Evolutionary conservation across 2,888 invertebrate species (phyloP).

Genomic region (Sclerodermus sp.): DNA sequence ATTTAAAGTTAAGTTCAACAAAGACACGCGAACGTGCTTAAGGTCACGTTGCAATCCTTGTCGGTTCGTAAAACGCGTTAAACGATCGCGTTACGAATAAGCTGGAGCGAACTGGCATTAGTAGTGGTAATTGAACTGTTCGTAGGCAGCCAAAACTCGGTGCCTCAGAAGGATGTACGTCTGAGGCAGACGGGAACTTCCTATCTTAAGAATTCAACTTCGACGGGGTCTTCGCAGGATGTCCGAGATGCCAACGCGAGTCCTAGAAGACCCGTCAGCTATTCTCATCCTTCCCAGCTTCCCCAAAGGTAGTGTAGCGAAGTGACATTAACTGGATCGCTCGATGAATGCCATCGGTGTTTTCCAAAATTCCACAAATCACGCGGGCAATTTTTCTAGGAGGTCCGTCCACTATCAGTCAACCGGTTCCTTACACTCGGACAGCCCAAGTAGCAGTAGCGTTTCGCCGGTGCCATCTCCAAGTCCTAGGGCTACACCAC

Average conservation of each 20-base stretch:
- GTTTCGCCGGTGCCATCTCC: conserved; percentile 82
- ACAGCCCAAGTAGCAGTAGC: conserved; percentile 80
- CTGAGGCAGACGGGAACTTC: conserved; percentile 58
- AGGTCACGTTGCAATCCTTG: no score
- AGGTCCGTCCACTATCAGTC: conserved; percentile 82
- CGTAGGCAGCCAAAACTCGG: conserved; percentile 39
- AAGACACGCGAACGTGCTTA: no score
- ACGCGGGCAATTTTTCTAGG: conserved; percentile 56
- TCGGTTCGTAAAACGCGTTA: no score
- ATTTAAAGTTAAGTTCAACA: no score
- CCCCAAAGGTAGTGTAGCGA: conserved; percentile 55
- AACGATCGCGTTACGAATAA: no score
- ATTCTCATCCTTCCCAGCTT: conserved; percentile 51
- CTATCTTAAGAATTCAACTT: conserved; percentile 40
- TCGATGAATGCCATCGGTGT: no score
- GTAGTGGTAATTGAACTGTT: no score
- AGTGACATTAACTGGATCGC: no score
- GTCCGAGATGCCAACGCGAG: conserved; percentile 43
- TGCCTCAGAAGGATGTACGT: conserved; percentile 61
- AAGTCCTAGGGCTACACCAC: conserved; percentile 71
- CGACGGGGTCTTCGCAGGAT: conserved; percentile 48
- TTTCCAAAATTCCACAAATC: no score
- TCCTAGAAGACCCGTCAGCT: conserved; percentile 49
- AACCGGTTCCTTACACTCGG: conserved; percentile 79
- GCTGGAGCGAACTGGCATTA: no score